phyloP scores from a whole-genome alignment of 2,888 invertebrate species.

The Acronicta psi region DNA sequence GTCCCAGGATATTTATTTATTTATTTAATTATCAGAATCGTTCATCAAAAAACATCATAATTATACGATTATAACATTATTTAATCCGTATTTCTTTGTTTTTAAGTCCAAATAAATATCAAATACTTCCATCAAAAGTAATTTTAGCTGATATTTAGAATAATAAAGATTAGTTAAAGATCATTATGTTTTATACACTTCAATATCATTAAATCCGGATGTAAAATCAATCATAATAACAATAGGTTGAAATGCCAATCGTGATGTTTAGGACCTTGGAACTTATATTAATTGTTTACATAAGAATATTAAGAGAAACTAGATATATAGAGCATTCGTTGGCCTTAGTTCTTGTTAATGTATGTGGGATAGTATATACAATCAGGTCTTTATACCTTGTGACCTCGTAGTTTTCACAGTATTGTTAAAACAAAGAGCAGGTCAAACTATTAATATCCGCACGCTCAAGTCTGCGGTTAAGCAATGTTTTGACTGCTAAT shows the following conservation, averaged over 20 bases:
- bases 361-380: slow-evolving; percentile 71
- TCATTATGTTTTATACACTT: slow-evolving; percentile 20
- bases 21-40: no score
- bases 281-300: slow-evolving; percentile 33
- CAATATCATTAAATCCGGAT: slow-evolving; percentile 30
- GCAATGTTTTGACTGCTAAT: slow-evolving; percentile 44
- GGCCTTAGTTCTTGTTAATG: slow-evolving; percentile 74
- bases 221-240: slow-evolving; percentile 33
- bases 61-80: background rate
- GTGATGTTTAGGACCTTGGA: slow-evolving; percentile 56
- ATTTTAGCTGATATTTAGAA: slow-evolving; percentile 1
- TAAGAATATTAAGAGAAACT: slow-evolving; percentile 40
- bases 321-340: slow-evolving; percentile 51
- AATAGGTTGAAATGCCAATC: slow-evolving; percentile 50
- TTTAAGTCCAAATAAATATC: slow-evolving; percentile 17
- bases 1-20: no score
- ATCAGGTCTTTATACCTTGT: slow-evolving; percentile 39
- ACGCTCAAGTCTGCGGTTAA: slow-evolving; percentile 34
- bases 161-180: slow-evolving; percentile 25
- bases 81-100: slow-evolving; percentile 13
- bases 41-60: no score
- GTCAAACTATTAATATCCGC: slow-evolving; percentile 31
- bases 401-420: slow-evolving; percentile 56
- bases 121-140: slow-evolving; percentile 5
- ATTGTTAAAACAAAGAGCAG: slow-evolving; percentile 57